Conservation (phyloP, 2,113 vertebrate genomes). For the Pygoscelis antarcticus region DNA sequence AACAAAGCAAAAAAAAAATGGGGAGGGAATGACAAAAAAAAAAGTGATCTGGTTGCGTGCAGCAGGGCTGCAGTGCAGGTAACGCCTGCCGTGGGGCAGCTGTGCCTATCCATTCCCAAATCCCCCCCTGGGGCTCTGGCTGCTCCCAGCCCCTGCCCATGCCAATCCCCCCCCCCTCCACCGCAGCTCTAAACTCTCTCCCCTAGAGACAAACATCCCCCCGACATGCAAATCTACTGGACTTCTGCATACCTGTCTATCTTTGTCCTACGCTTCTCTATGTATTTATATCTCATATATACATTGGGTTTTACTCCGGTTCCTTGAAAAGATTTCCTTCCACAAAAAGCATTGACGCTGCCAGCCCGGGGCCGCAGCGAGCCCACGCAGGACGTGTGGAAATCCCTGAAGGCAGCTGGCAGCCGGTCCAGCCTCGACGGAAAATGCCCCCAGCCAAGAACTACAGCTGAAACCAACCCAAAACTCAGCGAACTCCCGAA, state of each 20-base stretch:
- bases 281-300: conserved; percentile 66
- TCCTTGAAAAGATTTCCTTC: conserved; percentile 29
- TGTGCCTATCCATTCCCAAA: not conserved
- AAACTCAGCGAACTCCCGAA: not conserved
- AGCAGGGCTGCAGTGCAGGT: not conserved
- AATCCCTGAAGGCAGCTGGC: not conserved
- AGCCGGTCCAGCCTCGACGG: not conserved
- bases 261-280: conserved; percentile 59
- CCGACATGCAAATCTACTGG: conserved; percentile 70
- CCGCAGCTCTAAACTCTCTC: not conserved
- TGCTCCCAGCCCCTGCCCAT: not conserved
- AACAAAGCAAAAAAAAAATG: not conserved
- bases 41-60: not conserved
- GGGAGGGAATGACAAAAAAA: not conserved
- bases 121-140: not conserved
- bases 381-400: not conserved
- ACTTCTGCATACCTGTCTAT: conserved; percentile 55
- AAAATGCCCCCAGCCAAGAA: not conserved
- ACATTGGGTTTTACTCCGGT: conserved; percentile 30
- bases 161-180: not conserved
- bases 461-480: not conserved
- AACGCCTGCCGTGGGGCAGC: accelerated
- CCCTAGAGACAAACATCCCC: conserved; percentile 5
- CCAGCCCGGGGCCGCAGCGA: not conserved
- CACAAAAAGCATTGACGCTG: not conserved